A percentile compares a stretch with the other conserved stretches of the same genome.
phyloP scores from a whole-genome alignment of 2,888 invertebrate species.

The Ptilodon capucinus region DNA sequence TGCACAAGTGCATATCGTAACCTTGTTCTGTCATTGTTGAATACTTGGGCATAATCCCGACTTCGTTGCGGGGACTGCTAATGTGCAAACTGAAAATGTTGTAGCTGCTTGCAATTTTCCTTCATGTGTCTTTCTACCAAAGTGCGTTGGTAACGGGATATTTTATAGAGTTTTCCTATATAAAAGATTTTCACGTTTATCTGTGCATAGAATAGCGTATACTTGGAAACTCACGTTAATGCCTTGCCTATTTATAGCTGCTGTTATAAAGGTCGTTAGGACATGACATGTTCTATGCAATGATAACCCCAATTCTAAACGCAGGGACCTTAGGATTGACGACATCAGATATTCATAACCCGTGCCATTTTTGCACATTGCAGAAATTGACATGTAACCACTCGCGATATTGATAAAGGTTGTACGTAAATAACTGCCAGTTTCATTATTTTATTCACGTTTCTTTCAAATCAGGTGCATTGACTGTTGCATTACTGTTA shows the following conservation, averaged over 20 bases:
- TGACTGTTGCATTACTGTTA: slow-evolving; percentile 28
- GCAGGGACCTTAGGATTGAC: not conserved
- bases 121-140: no score
- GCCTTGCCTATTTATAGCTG: not conserved
- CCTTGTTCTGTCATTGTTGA: slow-evolving; percentile 42
- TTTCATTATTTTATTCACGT: slow-evolving; percentile 42
- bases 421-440: slow-evolving; percentile 22
- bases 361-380: not conserved
- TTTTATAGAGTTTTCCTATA: no score
- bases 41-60: slow-evolving; percentile 3
- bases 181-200: no score
- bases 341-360: not conserved
- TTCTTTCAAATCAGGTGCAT: slow-evolving; percentile 14
- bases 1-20: slow-evolving; percentile 42
- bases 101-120: no score
- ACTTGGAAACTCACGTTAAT: no score
- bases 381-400: not conserved
- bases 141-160: no score
- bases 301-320: not conserved
- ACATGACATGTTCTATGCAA: not conserved
- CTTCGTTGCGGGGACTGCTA: not conserved
- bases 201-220: no score
- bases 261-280: not conserved
- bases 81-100: not conserved
- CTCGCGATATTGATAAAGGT: slow-evolving; percentile 4